phyloP scores from a whole-genome alignment of 1,140 invertebrate species.

The Steinernema feltiae region DNA sequence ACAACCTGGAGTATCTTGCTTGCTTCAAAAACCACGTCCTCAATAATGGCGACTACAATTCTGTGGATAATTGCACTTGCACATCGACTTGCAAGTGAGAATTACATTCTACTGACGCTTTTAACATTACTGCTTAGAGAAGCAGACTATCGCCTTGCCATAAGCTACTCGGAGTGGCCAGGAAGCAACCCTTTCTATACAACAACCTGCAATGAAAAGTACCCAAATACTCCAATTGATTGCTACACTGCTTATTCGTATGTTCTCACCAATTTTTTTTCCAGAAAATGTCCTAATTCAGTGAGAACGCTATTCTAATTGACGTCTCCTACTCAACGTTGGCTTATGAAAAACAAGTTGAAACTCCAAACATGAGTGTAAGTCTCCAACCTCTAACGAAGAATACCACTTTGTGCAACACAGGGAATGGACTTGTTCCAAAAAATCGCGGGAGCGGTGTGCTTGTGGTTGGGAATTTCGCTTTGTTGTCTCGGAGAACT shows the following conservation, averaged over 20 bases:
- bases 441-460: slow-evolving; percentile 8
- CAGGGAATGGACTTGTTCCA: slow-evolving; percentile 11
- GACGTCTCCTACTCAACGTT: background rate
- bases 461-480: slow-evolving; percentile 10
- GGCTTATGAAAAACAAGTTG: slow-evolving; percentile 3
- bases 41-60: slow-evolving; percentile 16
- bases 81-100: background rate
- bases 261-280: background rate
- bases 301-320: slow-evolving; percentile 13
- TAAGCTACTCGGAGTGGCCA: slow-evolving; percentile 1
- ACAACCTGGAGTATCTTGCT: background rate
- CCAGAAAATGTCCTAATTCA: background rate
- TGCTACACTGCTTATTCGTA: background rate
- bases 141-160: background rate
- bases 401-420: background rate
- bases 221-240: background rate
- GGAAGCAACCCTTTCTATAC: background rate
- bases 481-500: background rate
- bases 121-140: background rate
- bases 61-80: slow-evolving; percentile 16
- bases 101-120: background rate
- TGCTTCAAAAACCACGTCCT: slow-evolving; percentile 11
- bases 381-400: background rate
- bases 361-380: slow-evolving; percentile 12
- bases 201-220: background rate